Evolutionary conservation across 2,113 vertebrate genomes (phyloP).

Genomic region (Phylloscopus trochilus): DNA sequence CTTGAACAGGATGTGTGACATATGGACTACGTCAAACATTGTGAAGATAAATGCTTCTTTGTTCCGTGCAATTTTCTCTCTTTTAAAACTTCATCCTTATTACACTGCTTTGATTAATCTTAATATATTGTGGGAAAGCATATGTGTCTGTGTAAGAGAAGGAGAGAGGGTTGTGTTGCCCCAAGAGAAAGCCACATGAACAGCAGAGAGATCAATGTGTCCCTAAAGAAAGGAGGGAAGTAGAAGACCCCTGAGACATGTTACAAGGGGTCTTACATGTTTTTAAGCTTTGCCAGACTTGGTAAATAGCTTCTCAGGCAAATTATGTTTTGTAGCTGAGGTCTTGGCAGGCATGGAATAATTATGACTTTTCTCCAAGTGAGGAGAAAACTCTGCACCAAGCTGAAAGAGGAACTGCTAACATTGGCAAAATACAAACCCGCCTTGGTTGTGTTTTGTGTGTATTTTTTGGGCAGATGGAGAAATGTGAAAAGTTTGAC

Average conservation of each 20-base stretch:
- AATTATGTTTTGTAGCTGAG: background rate
- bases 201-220: background rate
- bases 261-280: fast-evolving
- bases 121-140: background rate
- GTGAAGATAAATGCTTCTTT: slow-evolving; percentile 28
- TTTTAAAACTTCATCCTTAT: slow-evolving; percentile 32
- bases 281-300: background rate
- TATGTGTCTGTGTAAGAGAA: background rate
- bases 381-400: background rate
- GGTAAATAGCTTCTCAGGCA: background rate
- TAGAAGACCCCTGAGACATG: background rate
- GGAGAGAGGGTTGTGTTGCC: background rate
- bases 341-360: background rate
- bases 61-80: background rate
- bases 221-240: background rate
- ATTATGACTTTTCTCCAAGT: background rate
- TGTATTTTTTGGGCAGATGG: background rate
- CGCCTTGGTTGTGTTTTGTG: background rate
- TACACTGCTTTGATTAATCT: slow-evolving; percentile 21
- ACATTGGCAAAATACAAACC: background rate
- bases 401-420: background rate
- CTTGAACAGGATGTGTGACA: slow-evolving; percentile 8
- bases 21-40: slow-evolving; percentile 44
- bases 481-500: background rate
- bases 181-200: background rate